Evolutionary conservation across 2,888 invertebrate genomes (phyloP).

Genomic region (Thyatira batis): DNA sequence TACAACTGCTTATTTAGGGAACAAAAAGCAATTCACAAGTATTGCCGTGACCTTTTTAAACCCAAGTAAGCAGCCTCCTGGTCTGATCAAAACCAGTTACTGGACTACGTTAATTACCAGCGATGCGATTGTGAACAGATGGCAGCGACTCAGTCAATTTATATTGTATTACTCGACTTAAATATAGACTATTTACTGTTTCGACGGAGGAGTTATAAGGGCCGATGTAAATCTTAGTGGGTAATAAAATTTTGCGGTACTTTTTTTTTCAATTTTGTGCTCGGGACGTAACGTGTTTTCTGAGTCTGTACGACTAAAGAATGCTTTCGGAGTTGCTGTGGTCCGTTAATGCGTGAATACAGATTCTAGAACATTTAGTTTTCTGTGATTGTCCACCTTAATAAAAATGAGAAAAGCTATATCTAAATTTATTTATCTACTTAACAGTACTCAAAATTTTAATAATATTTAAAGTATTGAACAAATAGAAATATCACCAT

Average conservation of each 20-base stretch:
- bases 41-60: too few relatives aligned
- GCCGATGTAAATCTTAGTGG: background rate
- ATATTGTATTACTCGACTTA: constrained; percentile 14
- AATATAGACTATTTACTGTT: background rate
- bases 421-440: background rate
- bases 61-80: constrained; percentile 30
- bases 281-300: background rate
- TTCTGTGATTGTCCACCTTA: too few relatives aligned
- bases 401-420: too few relatives aligned
- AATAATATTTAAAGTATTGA: too few relatives aligned
- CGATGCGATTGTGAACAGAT: constrained; percentile 43
- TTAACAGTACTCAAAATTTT: background rate
- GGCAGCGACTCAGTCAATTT: constrained; percentile 22
- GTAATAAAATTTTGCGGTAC: background rate
- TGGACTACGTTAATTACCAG: constrained; percentile 31
- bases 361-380: too few relatives aligned
- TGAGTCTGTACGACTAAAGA: too few relatives aligned
- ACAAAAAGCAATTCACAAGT: too few relatives aligned
- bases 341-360: too few relatives aligned
- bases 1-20: too few relatives aligned
- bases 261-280: background rate
- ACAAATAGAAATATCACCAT: too few relatives aligned
- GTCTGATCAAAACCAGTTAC: constrained; percentile 36
- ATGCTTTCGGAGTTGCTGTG: too few relatives aligned
- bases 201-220: background rate